phyloP scores from a whole-genome alignment of 2,113 vertebrate species.

The Brachyhypopomus occidentalis region DNA sequence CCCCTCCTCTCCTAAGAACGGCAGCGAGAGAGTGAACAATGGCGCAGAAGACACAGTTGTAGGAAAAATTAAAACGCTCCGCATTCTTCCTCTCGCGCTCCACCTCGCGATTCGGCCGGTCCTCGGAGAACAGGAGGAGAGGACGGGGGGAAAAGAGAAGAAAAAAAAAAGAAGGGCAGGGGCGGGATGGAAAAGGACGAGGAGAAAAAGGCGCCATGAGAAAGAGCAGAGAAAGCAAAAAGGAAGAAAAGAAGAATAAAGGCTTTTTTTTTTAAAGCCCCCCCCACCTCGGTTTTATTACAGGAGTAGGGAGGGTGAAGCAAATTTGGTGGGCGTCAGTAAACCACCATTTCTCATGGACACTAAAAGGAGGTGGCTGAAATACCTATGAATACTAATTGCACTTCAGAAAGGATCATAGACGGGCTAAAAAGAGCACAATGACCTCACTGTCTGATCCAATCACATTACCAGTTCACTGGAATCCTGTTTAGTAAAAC shows the following conservation, averaged over 20 bases:
- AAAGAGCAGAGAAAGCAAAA: constrained; percentile 72
- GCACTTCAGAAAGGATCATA: constrained; percentile 64
- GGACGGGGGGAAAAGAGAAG: constrained; percentile 66
- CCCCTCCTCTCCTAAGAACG: constrained; percentile 41
- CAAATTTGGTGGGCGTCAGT: constrained; percentile 76
- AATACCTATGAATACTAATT: constrained; percentile 76
- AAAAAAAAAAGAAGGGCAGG: constrained; percentile 52
- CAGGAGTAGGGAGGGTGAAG: constrained; percentile 66
- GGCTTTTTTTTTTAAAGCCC: not conserved
- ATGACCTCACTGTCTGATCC: constrained; percentile 62
- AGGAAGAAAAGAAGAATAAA: constrained; percentile 50
- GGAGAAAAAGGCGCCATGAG: constrained; percentile 72
- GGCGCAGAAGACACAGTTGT: constrained; percentile 80
- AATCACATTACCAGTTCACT: constrained; percentile 56
- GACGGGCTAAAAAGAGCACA: constrained; percentile 61
- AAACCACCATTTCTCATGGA: constrained; percentile 80
- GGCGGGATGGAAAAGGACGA: constrained; percentile 56
- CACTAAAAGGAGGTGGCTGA: constrained; percentile 73
- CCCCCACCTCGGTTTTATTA: not conserved
- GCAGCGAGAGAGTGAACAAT: constrained; percentile 65
- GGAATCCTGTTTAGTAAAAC: constrained; percentile 27
- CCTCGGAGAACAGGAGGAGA: constrained; percentile 24
- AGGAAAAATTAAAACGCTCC: constrained; percentile 83
- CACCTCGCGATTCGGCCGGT: constrained; percentile 28
- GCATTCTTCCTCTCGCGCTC: constrained; percentile 79